A percentile compares a stretch with the other conserved stretches of the same genome.
Conservation (phyloP, 1,140 invertebrate species). For the Trichonephila clavipes region DNA sequence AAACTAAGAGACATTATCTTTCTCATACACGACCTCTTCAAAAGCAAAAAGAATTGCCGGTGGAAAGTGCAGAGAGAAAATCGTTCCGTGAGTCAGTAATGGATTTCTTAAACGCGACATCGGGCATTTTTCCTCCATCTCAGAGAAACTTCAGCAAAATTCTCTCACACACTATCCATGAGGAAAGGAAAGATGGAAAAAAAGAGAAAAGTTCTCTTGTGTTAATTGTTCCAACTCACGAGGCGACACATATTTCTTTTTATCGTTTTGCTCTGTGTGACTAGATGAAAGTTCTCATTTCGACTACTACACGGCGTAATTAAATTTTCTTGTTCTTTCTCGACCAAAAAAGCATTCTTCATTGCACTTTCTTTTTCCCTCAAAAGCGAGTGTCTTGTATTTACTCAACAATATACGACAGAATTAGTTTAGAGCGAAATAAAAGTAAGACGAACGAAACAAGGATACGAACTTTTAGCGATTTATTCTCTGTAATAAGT, state of each 20-base stretch:
- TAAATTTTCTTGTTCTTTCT: background rate
- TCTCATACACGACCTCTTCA: background rate
- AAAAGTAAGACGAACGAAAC: too few species aligned
- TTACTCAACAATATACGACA: too few species aligned
- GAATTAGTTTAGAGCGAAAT: too few species aligned
- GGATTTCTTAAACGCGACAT: background rate
- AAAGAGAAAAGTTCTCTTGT: background rate
- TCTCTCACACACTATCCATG: background rate
- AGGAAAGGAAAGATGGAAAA: background rate
- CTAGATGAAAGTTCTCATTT: background rate
- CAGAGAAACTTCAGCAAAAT: background rate
- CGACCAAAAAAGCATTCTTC: background rate
- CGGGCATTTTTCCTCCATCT: background rate
- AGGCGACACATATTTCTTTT: background rate
- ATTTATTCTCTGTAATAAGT: too few species aligned
- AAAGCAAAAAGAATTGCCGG: background rate
- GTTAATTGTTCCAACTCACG: constrained; percentile 34
- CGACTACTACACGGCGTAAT: background rate
- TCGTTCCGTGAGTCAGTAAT: background rate
- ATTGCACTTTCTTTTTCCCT: background rate
- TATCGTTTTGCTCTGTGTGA: background rate
- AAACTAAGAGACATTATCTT: too few species aligned
- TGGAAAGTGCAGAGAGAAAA: background rate
- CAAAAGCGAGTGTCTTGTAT: background rate
- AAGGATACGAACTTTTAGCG: too few species aligned